phyloP scores from a whole-genome alignment of 2,888 invertebrate species.

The Ormyrus labotus region DNA sequence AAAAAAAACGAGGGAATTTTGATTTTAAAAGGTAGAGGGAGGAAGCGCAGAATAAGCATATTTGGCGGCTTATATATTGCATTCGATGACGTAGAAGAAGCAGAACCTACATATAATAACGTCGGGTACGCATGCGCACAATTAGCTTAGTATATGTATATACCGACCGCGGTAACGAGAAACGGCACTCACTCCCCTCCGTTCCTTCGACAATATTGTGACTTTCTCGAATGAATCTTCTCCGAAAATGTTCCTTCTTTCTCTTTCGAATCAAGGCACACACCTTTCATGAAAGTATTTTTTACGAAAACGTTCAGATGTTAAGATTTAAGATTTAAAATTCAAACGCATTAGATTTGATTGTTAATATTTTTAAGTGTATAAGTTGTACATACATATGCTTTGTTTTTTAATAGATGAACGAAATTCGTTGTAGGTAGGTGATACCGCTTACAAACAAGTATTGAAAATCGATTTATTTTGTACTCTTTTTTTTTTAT shows the following conservation, averaged over 20 bases:
- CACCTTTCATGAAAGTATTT: too few species aligned
- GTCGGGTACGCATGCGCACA: constrained; percentile 13
- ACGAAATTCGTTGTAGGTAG: too few species aligned
- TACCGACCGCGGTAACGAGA: constrained; percentile 53
- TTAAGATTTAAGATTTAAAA: too few species aligned
- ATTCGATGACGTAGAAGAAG: constrained; percentile 20
- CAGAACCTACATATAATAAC: neutral
- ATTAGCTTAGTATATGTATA: neutral
- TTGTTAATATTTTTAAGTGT: too few species aligned
- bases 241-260: neutral
- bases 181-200: constrained; percentile 33
- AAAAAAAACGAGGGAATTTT: constrained; percentile 45
- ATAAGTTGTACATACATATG: too few species aligned
- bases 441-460: too few species aligned
- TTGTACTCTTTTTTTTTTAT: too few species aligned
- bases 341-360: too few species aligned
- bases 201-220: constrained; percentile 1
- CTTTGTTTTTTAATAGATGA: neutral
- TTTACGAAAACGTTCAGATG: too few species aligned
- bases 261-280: too few species aligned
- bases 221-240: constrained; percentile 24
- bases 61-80: neutral
- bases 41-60: neutral
- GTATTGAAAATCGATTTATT: too few species aligned
- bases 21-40: constrained; percentile 36